phyloP scores from a whole-genome alignment of 92 coral and sea anemone species.

The Micromussa lordhowensis region DNA sequence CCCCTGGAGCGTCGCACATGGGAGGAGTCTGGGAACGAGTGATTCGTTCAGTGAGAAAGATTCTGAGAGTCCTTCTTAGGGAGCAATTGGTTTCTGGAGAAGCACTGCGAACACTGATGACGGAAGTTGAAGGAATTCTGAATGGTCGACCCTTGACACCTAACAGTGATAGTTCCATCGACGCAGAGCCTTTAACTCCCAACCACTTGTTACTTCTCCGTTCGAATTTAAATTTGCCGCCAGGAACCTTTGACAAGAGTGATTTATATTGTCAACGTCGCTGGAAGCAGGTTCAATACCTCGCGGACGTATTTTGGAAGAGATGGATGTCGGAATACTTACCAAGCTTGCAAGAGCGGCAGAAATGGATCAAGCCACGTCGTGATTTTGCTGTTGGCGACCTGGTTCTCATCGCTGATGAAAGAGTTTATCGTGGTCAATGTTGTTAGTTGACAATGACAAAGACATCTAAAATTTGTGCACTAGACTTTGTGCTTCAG shows the following conservation, averaged over 20 bases:
- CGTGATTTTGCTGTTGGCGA: conserved; percentile 23
- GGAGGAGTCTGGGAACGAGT: conserved; percentile 54
- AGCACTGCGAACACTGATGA: conserved; percentile 32
- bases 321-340: conserved; percentile 39
- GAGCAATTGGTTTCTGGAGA: conserved; percentile 39
- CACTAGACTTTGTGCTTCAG: no score
- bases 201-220: conserved; percentile 38
- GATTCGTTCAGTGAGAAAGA: conserved; percentile 35
- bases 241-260: conserved; percentile 21
- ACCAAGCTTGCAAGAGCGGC: conserved; percentile 36
- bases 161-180: conserved; percentile 36
- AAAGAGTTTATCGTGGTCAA: conserved; percentile 5
- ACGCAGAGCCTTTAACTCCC: conserved; percentile 43
- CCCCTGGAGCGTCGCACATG: conserved; percentile 45
- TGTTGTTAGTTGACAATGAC: no score
- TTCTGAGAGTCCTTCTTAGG: conserved; percentile 28
- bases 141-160: conserved; percentile 45
- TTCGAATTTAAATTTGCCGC: conserved; percentile 41
- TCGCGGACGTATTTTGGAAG: conserved; percentile 42
- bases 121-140: conserved; percentile 47
- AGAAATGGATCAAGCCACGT: conserved; percentile 11
- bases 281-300: no score
- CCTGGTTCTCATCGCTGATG: conserved; percentile 1
- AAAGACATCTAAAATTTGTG: no score
- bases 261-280: conserved; percentile 33